Percentiles rank a stretch among this genome's conserved stretches.
Evolutionary conservation across 1,140 invertebrate genomes (phyloP).

Genomic region (Calliphora vicina): DNA sequence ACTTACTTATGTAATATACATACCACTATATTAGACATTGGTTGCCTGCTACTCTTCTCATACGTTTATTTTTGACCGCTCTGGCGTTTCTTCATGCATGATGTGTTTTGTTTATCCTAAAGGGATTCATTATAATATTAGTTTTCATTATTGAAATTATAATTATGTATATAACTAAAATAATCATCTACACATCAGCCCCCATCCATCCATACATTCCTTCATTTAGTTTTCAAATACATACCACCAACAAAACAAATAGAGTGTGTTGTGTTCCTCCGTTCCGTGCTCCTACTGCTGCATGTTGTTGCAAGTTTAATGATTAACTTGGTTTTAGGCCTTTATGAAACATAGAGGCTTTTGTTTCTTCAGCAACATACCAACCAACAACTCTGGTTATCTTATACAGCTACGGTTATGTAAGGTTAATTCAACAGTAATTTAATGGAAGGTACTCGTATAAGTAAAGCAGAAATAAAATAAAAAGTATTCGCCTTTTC

Average conservation of each 20-base stretch:
- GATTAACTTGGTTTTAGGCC: not conserved
- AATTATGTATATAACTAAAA: constrained; percentile 1
- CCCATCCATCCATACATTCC: too few relatives aligned
- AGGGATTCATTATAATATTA: constrained; percentile 26
- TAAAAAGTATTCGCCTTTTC: too few relatives aligned
- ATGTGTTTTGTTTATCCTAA: not conserved
- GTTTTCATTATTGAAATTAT: constrained; percentile 29
- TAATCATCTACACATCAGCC: not conserved
- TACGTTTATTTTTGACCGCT: not conserved
- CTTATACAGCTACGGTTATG: too few relatives aligned
- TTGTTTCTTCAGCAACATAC: not conserved
- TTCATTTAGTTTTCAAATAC: too few relatives aligned
- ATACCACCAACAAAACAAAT: not conserved
- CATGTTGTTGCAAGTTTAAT: not conserved
- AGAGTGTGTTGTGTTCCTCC: not conserved
- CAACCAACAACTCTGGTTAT: too few relatives aligned
- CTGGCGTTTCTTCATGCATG: not conserved
- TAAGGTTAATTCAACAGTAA: too few relatives aligned
- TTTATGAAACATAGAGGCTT: not conserved
- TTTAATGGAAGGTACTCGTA: too few relatives aligned
- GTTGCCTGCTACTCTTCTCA: not conserved
- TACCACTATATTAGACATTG: too few relatives aligned
- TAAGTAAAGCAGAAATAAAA: too few relatives aligned
- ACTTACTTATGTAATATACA: too few relatives aligned
- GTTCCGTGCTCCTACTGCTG: not conserved